phyloP scores from a whole-genome alignment of 2,888 invertebrate genomes.

The Chrysopilus asiliformis region DNA sequence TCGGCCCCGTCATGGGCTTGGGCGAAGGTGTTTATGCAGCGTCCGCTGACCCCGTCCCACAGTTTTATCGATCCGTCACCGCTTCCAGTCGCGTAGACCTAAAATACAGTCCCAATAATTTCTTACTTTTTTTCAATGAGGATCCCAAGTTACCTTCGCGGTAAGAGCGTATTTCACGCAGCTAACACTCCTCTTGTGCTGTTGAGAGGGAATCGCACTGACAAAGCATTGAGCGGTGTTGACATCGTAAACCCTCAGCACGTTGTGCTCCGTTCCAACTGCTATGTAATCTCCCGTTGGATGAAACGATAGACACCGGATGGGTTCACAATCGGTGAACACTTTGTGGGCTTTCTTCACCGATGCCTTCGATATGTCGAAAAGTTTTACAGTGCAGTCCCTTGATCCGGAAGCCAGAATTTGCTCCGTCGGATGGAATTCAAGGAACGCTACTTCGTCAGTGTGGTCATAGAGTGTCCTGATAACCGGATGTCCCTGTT shows the following conservation, averaged over 20 bases:
- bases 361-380: constrained; percentile 96
- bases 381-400: constrained; percentile 89
- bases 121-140: background rate
- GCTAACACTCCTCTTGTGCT: constrained; percentile 65
- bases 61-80: constrained; percentile 89
- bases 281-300: constrained; percentile 90
- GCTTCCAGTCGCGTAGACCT: constrained; percentile 66
- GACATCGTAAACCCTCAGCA: constrained; percentile 84
- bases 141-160: constrained; percentile 20
- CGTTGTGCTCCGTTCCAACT: constrained; percentile 85
- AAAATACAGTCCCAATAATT: background rate
- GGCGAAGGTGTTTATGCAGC: constrained; percentile 85
- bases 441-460: constrained; percentile 92
- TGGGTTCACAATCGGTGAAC: constrained; percentile 85
- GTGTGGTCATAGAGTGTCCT: constrained; percentile 88
- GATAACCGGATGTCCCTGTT: constrained; percentile 95
- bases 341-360: constrained; percentile 96
- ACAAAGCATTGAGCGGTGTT: constrained; percentile 95
- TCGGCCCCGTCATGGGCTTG: constrained; percentile 91
- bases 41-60: constrained; percentile 91
- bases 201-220: constrained; percentile 74
- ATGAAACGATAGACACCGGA: constrained; percentile 84
- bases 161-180: constrained; percentile 50
- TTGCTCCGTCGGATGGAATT: constrained; percentile 93
- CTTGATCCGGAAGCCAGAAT: constrained; percentile 89